Evolutionary conservation across 2,888 invertebrate species (phyloP).

Genomic region (Aelia acuminata): DNA sequence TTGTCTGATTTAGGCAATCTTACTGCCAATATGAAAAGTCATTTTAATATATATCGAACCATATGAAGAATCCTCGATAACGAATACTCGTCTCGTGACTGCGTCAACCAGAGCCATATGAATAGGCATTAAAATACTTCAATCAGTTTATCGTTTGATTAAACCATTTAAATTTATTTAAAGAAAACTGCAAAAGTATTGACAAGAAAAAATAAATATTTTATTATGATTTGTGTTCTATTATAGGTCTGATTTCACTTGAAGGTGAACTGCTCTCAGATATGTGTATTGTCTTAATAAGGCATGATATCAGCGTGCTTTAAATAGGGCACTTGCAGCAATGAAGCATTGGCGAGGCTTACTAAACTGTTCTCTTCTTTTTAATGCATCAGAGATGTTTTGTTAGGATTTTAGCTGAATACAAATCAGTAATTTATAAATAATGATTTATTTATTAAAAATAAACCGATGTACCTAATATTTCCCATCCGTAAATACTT

Average conservation of each 20-base stretch:
- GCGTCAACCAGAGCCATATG: too few relatives aligned
- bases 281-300: background rate
- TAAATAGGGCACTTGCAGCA: background rate
- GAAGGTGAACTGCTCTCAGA: background rate
- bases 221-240: background rate
- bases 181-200: too few relatives aligned
- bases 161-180: too few relatives aligned
- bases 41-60: background rate
- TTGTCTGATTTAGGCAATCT: background rate
- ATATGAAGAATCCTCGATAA: background rate
- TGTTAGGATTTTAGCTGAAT: too few relatives aligned
- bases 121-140: too few relatives aligned
- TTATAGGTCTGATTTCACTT: background rate
- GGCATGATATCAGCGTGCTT: background rate
- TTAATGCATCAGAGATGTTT: too few relatives aligned
- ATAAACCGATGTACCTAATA: too few relatives aligned
- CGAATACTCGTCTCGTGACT: background rate
- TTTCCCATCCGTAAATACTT: too few relatives aligned
- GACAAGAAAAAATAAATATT: background rate
- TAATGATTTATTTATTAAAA: too few relatives aligned
- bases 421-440: too few relatives aligned
- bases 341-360: background rate
- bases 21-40: background rate
- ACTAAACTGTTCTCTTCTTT: background rate
- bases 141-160: too few relatives aligned